Evolutionary conservation across 2,113 vertebrate genomes (phyloP), one percentile per base, ranked within the genome.

Genomic region (Erythrolamprus reginae): DNA sequence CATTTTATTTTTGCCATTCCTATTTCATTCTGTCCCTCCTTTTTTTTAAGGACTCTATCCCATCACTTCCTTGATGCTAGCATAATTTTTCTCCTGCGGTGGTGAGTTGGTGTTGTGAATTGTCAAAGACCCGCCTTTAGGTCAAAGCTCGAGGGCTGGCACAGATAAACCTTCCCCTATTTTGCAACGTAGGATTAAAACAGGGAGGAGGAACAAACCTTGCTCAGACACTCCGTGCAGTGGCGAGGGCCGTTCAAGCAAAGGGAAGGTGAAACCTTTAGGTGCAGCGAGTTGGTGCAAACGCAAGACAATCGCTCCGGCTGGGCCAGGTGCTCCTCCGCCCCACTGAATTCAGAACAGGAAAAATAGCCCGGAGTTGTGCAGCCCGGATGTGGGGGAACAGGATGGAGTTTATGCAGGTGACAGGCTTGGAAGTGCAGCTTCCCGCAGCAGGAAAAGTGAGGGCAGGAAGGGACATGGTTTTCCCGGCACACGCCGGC

Each of bases 181-280:
- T 1, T 0, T 0, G 17, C 0, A 47, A 13, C 0, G n/a, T 4
- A 58, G 0, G 0, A 13, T 28, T 0, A 56, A 0, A 0, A 90
- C 93, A 92, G 91, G 38, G 70, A 0, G 90, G 92, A n/a, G n/a
- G n/a, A n/a, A 99, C 99, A 92, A 97, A 99, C 99, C 99, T 99
- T 98, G 93, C 97, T 97, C 90, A 98, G 96, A 97, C 98, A 99
- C 94, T 98, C 98, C 97, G 95, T 97, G 96, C 98, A 98, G 98
- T 97, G 98, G 97, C 98, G 98, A 86, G 97, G 97, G 95, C 98
- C 98, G 96, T 98, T 98, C 96, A 98, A 96, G 97, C 97, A 99
- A 94, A 98, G 96, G 0, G 98, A 96, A 96, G 97, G 98, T 94
- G 98, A 97, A 95, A 98, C 92, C 95, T 97, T 98, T 91, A 98